Evolutionary conservation across 2,113 vertebrate species (phyloP).

Genomic region (Pelecanoides urinatrix): DNA sequence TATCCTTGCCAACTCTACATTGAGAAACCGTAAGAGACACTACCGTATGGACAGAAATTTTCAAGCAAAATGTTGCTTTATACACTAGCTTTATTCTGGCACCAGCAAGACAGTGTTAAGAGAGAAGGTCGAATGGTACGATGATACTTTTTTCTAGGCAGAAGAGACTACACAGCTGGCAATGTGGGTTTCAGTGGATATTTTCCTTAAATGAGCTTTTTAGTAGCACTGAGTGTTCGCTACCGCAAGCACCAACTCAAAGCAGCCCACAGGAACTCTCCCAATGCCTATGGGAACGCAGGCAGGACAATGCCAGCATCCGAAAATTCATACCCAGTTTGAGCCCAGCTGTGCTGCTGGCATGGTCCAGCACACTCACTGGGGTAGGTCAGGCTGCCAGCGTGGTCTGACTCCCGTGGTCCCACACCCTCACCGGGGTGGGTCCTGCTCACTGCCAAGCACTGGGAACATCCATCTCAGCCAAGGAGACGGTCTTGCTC

Average conservation of each 20-base stretch:
- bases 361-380: neutral
- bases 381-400: neutral
- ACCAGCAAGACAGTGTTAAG: no score
- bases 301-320: neutral
- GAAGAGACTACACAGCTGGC: neutral
- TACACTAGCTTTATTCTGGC: neutral
- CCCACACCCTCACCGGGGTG: neutral
- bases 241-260: neutral
- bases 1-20: neutral
- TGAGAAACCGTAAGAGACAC: rapidly evolving
- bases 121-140: neutral
- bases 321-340: neutral
- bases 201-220: neutral
- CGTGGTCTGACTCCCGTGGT: no score
- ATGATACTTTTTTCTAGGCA: neutral
- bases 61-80: neutral
- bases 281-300: rapidly evolving
- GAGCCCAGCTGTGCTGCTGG: neutral
- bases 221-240: neutral
- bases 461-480: neutral
- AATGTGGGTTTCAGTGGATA: neutral
- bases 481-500: neutral
- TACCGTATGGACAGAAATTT: neutral
- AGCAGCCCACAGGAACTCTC: neutral
- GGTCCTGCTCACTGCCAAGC: neutral